A percentile compares a stretch with the other conserved stretches of the same genome.
Evolutionary conservation across 2,113 vertebrate genomes (phyloP).

Genomic region (Ceyx melanurus): DNA sequence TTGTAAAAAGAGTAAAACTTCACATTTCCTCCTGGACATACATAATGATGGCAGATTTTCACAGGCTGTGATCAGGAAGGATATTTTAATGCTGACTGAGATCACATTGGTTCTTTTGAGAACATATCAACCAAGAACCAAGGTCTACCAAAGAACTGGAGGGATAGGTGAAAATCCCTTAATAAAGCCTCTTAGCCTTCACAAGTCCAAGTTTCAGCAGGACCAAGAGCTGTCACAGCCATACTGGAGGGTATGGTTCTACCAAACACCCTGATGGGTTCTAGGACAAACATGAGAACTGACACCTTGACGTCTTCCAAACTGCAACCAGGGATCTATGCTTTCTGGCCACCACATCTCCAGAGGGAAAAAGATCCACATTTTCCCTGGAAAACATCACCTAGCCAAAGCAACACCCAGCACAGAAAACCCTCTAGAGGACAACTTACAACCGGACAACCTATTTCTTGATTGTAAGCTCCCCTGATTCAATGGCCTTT

Average conservation of each 20-base stretch:
- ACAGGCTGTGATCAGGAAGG: accelerated
- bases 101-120: background rate
- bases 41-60: background rate
- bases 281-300: background rate
- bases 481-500: background rate
- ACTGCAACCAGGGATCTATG: background rate
- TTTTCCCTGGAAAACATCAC: background rate
- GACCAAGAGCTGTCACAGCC: accelerated
- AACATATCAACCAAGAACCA: background rate
- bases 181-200: background rate
- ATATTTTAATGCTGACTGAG: background rate
- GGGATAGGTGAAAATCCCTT: background rate
- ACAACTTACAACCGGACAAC: background rate
- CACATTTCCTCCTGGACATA: background rate
- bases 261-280: background rate
- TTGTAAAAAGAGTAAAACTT: background rate
- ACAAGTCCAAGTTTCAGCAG: accelerated
- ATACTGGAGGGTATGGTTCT: background rate
- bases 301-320: background rate
- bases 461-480: background rate
- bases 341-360: background rate
- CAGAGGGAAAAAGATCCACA: background rate
- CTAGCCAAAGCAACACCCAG: background rate
- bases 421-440: background rate
- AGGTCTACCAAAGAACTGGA: background rate